Evolutionary conservation across 2,797 vertebrate genomes (phyloP), one percentile per base, ranked within the genome.

Genomic region (Cyclura pinguis): DNA sequence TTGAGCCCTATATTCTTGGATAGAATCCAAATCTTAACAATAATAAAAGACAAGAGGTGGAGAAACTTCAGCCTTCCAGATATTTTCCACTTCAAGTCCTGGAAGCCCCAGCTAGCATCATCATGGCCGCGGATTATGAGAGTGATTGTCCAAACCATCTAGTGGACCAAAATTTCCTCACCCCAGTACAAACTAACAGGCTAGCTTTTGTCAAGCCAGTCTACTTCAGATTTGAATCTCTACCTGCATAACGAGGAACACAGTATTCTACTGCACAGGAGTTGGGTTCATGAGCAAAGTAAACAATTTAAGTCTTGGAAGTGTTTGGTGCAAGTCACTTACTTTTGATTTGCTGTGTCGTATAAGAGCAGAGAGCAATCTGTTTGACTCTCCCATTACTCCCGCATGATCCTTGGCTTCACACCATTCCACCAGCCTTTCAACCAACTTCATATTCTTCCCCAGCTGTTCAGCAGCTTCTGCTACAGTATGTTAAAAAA

Each of bases 321-420:
- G n/a, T 18, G 87, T 92, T 90, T 32, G 78, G 2, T 8, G 38
- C 78, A 59, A 27, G 55, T 80, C 85, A 96, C 97, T 96, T 93
- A 99, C 99, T 98, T 99, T 99, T 92, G 98, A 99, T 97, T 99
- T 99, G 98, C 99, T 99, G 97, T 99, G 99, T 91, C 99, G 97
- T 93, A 99, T 99, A 85, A 99, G 98, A 3, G 99, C 99, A 0
- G 99, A 99, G 55, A 99, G 98, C 52, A 99, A 98, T 94, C 99
- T 97, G 97, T 99, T 99, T 82, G 99, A 99, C 97, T 99, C 99
- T 47, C 99, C 99, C 99, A 99, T 99, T 94, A 99, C 99, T 14
- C 99, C 99, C 0, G 99, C 99, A 0, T 99, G 99, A 90, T 99
- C 99, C 97, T 99, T 99, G 96, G 99, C 99, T 97, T 99, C 99